These are phyloP conservation scores for Sisor rabdophorus DNA, from an alignment of 2,113 vertebrate genomes.

Conservation along the genomic window DNA sequence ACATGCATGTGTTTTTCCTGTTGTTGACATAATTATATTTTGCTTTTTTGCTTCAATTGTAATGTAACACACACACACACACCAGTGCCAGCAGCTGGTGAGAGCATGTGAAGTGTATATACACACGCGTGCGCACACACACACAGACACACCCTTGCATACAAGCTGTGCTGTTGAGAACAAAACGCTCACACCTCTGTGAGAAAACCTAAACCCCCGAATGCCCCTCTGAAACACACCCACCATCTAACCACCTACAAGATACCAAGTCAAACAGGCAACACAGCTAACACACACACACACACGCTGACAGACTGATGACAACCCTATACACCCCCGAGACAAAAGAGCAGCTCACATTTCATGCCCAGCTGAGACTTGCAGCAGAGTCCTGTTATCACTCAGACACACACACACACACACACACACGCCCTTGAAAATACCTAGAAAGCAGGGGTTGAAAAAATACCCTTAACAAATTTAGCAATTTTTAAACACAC, in stretches of 20 bases:
- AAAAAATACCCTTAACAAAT: neutral
- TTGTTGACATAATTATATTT: too few relatives aligned
- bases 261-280: neutral
- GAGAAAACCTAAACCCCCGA: neutral
- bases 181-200: neutral
- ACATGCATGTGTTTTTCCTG: too few relatives aligned
- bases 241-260: neutral
- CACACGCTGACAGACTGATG: neutral
- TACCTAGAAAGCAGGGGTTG: neutral
- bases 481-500: neutral
- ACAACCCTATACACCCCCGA: neutral
- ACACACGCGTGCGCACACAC: too few relatives aligned
- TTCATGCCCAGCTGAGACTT: constrained; percentile 40
- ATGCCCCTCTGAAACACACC: neutral
- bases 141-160: too few relatives aligned
- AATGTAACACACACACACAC: too few relatives aligned
- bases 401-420: neutral
- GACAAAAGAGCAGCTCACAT: constrained; percentile 24
- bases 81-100: too few relatives aligned
- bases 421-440: neutral
- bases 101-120: too few relatives aligned
- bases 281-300: neutral
- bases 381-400: constrained; percentile 34
- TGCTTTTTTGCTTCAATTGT: too few relatives aligned
- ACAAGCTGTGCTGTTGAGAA: neutral